phyloP scores from a whole-genome alignment of 1,140 invertebrate species.

The Diorhabda elongata region DNA sequence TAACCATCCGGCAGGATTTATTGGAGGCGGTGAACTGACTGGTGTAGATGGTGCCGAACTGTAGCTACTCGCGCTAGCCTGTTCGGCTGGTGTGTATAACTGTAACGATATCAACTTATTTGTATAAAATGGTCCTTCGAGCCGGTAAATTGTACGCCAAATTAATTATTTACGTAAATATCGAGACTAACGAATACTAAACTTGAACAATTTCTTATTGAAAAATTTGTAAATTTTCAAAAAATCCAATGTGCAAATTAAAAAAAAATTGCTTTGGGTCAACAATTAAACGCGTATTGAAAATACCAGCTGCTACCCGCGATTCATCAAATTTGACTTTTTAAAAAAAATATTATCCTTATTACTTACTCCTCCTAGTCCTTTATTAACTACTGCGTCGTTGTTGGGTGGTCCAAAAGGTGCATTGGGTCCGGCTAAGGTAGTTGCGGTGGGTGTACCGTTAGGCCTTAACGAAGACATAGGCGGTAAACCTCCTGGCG shows the following conservation, averaged over 20 bases:
- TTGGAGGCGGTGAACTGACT: slow-evolving; percentile 79
- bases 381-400: slow-evolving; percentile 75
- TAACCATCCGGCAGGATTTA: slow-evolving; percentile 58
- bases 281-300: no score
- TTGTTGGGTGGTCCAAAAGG: slow-evolving; percentile 54
- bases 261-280: no score
- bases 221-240: no score
- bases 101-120: slow-evolving; percentile 37
- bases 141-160: no score
- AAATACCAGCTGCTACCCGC: no score
- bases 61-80: slow-evolving; percentile 83
- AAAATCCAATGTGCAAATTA: no score
- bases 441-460: slow-evolving; percentile 51
- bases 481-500: slow-evolving; percentile 71
- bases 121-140: no score
- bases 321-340: neutral
- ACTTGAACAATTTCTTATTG: no score
- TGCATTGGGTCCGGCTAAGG: slow-evolving; percentile 48
- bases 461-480: slow-evolving; percentile 87
- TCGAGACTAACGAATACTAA: no score
- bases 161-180: no score
- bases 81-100: slow-evolving; percentile 80
- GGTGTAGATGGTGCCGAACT: slow-evolving; percentile 87
- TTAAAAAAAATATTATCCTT: neutral
- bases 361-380: slow-evolving; percentile 65